These are phyloP conservation scores for Botia almorhae DNA, from an alignment of 2,797 vertebrate species.

Conservation along the genomic window DNA sequence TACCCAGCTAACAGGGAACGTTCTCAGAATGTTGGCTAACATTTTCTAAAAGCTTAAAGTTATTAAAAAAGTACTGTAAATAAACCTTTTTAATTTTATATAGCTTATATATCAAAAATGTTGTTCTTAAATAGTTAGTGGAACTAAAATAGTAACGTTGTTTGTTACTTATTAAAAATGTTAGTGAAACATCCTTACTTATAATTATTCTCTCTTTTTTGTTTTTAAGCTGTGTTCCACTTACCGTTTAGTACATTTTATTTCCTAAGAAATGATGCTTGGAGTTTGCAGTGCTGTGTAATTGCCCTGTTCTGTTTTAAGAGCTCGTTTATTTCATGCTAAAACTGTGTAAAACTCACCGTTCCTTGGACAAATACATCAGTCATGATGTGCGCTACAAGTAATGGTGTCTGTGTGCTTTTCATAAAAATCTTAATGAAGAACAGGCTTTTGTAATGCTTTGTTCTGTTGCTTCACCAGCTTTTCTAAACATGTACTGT, in stretches of 20 bases:
- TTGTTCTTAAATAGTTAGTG: no score
- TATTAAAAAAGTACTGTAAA: no score
- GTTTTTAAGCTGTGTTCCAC: slow-evolving; percentile 53
- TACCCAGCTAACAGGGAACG: no score
- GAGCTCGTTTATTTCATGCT: slow-evolving; percentile 22
- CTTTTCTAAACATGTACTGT: no score
- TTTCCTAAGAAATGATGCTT: slow-evolving; percentile 44
- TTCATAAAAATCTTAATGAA: slow-evolving; percentile 65
- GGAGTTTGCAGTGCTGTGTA: slow-evolving; percentile 44
- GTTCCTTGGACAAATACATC: slow-evolving; percentile 54
- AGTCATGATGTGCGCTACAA: slow-evolving; percentile 61
- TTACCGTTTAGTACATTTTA: slow-evolving; percentile 52
- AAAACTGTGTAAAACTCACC: slow-evolving; percentile 44
- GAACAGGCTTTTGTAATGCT: slow-evolving; percentile 65
- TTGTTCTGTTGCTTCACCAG: neutral
- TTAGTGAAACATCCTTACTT: no score
- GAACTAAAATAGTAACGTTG: no score
- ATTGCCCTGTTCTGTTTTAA: slow-evolving; percentile 48
- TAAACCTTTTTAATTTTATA: no score
- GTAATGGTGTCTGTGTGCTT: slow-evolving; percentile 7
- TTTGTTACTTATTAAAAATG: no score
- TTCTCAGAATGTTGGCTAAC: no score
- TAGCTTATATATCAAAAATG: no score
- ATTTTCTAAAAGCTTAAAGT: no score
- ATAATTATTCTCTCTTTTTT: neutral